phyloP scores from a whole-genome alignment of 2,888 invertebrate species.

The Leptinotarsa peninsularis region DNA sequence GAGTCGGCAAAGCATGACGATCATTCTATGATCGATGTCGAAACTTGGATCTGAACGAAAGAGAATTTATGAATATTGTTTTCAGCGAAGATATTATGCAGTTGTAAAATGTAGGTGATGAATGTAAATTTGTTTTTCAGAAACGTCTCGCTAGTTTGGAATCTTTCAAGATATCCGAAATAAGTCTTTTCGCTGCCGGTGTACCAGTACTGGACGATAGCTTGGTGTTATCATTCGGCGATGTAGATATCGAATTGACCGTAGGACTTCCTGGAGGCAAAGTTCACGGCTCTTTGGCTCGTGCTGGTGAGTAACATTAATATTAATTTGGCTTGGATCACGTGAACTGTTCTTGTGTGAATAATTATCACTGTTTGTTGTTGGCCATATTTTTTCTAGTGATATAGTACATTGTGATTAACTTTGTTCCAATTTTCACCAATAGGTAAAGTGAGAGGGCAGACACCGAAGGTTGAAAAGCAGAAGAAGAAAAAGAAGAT shows the following conservation, averaged over 20 bases:
- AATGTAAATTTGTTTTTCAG: slow-evolving; percentile 63
- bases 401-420: too few relatives aligned
- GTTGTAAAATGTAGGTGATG: too few relatives aligned
- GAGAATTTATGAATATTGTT: too few relatives aligned
- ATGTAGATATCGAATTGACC: slow-evolving; percentile 81
- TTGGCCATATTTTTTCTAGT: too few relatives aligned
- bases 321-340: too few relatives aligned
- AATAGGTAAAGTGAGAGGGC: slow-evolving; percentile 95
- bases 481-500: slow-evolving; percentile 99
- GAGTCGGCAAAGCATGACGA: too few relatives aligned
- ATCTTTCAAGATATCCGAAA: slow-evolving; percentile 68
- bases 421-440: neutral
- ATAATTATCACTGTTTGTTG: too few relatives aligned
- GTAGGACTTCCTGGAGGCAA: slow-evolving; percentile 95
- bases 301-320: slow-evolving; percentile 82
- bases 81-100: too few relatives aligned
- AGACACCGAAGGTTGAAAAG: slow-evolving; percentile 99
- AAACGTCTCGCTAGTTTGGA: slow-evolving; percentile 74
- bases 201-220: slow-evolving; percentile 78
- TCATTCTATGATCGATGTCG: too few relatives aligned
- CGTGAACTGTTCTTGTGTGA: too few relatives aligned
- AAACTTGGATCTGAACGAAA: too few relatives aligned
- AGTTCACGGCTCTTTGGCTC: slow-evolving; percentile 99
- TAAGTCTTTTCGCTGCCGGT: slow-evolving; percentile 82
- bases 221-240: slow-evolving; percentile 74